Evolutionary conservation across 2,797 vertebrate species (phyloP).

Genomic region (Aldrovandia affinis): DNA sequence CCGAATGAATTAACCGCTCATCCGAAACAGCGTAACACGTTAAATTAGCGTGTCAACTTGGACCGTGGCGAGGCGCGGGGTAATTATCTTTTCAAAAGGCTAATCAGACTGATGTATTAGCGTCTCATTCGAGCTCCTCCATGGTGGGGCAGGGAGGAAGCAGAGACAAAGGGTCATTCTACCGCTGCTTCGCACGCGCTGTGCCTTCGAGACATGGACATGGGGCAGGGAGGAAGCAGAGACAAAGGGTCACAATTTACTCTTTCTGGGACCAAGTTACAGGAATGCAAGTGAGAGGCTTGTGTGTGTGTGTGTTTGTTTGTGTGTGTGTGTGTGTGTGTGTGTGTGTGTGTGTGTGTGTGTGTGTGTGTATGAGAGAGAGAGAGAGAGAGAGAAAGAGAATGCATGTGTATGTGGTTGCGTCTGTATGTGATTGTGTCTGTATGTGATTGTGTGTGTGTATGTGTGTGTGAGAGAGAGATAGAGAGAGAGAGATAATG

Average conservation of each 20-base stretch:
- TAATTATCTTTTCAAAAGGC: slow-evolving; percentile 33
- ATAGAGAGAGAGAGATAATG: too few relatives aligned
- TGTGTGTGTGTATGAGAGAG: too few relatives aligned
- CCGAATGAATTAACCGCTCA: slow-evolving; percentile 26
- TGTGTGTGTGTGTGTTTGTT: too few relatives aligned
- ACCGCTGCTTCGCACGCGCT: background rate
- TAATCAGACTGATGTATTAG: slow-evolving; percentile 28
- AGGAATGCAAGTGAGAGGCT: slow-evolving; percentile 13
- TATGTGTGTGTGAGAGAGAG: too few relatives aligned
- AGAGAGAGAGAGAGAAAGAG: too few relatives aligned
- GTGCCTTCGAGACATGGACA: background rate
- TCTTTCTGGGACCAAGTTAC: slow-evolving; percentile 4
- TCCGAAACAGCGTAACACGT: slow-evolving; percentile 26
- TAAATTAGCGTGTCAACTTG: slow-evolving; percentile 15
- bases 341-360: too few relatives aligned
- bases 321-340: background rate
- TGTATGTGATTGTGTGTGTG: too few relatives aligned
- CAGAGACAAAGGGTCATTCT: slow-evolving; percentile 22
- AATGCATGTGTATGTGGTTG: too few relatives aligned
- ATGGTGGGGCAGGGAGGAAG: background rate
- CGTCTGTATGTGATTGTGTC: too few relatives aligned
- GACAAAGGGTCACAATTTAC: slow-evolving; percentile 19
- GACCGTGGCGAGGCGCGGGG: background rate
- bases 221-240: background rate
- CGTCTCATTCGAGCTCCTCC: background rate